Conservation (phyloP, 2,113 vertebrate genomes). For the Struthidea cinerea region DNA sequence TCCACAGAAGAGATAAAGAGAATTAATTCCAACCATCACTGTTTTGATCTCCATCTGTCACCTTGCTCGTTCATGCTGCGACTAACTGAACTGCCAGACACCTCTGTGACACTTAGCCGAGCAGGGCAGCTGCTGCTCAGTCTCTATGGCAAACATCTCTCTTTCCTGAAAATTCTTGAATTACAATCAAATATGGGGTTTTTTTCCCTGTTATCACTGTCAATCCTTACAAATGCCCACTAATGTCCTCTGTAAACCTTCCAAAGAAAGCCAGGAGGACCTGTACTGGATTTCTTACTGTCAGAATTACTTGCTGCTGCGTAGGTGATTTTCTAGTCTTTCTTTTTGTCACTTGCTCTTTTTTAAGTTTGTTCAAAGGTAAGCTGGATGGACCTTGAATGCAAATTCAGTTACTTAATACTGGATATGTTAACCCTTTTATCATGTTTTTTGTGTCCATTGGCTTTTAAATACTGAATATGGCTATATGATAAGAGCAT, state of each 20-base stretch:
- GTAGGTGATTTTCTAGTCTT: neutral
- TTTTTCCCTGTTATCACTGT: neutral
- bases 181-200: rapidly evolving
- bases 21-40: neutral
- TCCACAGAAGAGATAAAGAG: neutral
- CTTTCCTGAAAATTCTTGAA: neutral
- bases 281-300: neutral
- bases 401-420: slow-evolving; percentile 18
- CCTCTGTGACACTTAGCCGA: neutral
- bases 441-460: neutral
- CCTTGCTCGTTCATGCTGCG: neutral
- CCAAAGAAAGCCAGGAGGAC: neutral
- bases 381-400: neutral
- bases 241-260: neutral
- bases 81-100: neutral
- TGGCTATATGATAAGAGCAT: neutral
- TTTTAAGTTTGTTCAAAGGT: slow-evolving; percentile 36
- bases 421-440: neutral
- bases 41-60: neutral
- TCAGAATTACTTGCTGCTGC: neutral
- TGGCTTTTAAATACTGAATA: slow-evolving; percentile 4
- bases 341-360: neutral
- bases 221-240: neutral
- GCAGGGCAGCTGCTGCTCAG: neutral
- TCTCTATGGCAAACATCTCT: neutral